A percentile compares a stretch with the other conserved stretches of the same genome.
phyloP scores from a whole-genome alignment of 2,888 invertebrate genomes.

The Anthrax anthrax region DNA sequence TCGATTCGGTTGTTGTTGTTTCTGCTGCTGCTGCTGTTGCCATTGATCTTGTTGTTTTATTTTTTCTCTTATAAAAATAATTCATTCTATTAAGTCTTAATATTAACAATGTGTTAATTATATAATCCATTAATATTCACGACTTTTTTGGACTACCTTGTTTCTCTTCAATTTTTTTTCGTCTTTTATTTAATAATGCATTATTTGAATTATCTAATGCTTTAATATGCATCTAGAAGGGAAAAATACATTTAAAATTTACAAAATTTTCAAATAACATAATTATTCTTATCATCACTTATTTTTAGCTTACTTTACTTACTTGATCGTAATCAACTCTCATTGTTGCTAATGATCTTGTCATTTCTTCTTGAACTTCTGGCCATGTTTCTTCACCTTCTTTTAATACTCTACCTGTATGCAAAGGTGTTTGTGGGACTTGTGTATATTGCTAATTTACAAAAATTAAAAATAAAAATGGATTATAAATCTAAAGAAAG shows the following conservation, averaged over 20 bases:
- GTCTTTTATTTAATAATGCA: conserved; percentile 73
- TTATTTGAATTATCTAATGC: conserved; percentile 87
- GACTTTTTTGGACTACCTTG: conserved; percentile 1
- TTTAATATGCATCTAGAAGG: conserved; percentile 71
- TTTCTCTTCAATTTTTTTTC: conserved; percentile 37
- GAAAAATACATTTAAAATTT: not conserved
- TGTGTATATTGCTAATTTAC: conserved; percentile 44
- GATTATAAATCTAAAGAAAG: not conserved
- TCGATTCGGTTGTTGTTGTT: too few relatives aligned
- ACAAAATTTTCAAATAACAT: too few relatives aligned
- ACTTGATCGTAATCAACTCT: conserved; percentile 92
- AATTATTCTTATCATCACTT: not conserved
- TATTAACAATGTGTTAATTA: not conserved
- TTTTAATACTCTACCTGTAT: conserved; percentile 74
- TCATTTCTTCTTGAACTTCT: conserved; percentile 99
- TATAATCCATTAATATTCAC: not conserved
- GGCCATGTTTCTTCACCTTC: conserved; percentile 92
- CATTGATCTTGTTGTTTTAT: not conserved
- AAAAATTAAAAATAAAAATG: not conserved
- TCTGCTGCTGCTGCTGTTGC: not conserved
- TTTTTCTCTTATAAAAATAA: not conserved
- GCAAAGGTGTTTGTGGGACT: conserved; percentile 90
- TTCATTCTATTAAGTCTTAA: not conserved
- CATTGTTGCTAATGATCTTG: conserved; percentile 93
- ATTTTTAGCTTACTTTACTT: conserved; percentile 6